Evolutionary conservation across 2,888 invertebrate species (phyloP).

Genomic region (Diachrysia chrysitis): DNA sequence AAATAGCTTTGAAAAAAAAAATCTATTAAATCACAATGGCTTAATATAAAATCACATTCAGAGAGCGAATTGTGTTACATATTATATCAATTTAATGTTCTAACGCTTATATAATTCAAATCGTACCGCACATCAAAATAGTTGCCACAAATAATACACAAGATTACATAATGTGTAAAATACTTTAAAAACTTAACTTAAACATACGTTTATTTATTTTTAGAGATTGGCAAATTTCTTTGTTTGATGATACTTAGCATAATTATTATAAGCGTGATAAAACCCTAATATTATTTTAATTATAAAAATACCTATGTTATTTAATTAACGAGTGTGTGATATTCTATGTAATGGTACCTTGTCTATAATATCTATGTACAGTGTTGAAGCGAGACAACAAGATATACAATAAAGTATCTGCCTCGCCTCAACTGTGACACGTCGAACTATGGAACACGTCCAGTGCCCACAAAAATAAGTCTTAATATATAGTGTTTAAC

Average conservation of each 20-base stretch:
- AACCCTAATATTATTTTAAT: slow-evolving; percentile 34
- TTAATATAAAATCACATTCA: slow-evolving; percentile 34
- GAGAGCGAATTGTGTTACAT: slow-evolving; percentile 35
- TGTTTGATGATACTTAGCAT: slow-evolving; percentile 16
- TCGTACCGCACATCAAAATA: background rate
- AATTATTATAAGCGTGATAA: slow-evolving; percentile 20
- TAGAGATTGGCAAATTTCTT: slow-evolving; percentile 12
- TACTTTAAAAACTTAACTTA: too few relatives aligned
- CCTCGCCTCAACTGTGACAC: slow-evolving; percentile 1
- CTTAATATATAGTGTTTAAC: background rate
- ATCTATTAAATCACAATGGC: slow-evolving; percentile 11
- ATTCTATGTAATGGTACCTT: slow-evolving; percentile 48
- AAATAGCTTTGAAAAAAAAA: slow-evolving; percentile 13
- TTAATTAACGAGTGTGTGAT: slow-evolving; percentile 36
- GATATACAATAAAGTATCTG: slow-evolving; percentile 57
- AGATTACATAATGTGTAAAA: background rate
- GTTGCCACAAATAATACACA: background rate
- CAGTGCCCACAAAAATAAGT: background rate
- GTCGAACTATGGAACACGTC: background rate
- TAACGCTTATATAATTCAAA: background rate
- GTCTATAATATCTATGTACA: slow-evolving; percentile 32
- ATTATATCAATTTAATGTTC: background rate
- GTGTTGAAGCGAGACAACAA: slow-evolving; percentile 46
- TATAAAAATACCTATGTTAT: slow-evolving; percentile 55
- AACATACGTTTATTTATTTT: slow-evolving; percentile 3